phyloP scores from a whole-genome alignment of 1,140 invertebrate genomes.

The Carposina sasakii region DNA sequence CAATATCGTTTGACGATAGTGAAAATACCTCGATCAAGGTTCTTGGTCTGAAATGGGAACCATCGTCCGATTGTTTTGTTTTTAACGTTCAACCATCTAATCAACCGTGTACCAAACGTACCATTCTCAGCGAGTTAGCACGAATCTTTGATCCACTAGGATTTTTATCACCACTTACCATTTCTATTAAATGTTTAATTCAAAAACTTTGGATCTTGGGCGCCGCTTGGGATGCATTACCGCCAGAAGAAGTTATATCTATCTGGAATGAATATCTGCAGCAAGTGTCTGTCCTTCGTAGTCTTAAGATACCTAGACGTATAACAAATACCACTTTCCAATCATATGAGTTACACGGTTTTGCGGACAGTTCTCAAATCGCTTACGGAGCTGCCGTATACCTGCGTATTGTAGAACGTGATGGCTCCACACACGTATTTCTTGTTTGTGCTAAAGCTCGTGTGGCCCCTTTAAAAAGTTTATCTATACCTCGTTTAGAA shows the following conservation, averaged over 20 bases:
- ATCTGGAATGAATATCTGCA: conserved; percentile 12
- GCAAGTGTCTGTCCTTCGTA: conserved; percentile 2
- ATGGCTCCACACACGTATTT: conserved; percentile 9
- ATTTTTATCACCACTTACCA: conserved; percentile 23
- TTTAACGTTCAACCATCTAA: no score
- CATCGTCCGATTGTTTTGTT: no score
- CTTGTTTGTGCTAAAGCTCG: conserved; percentile 45
- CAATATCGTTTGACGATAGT: conserved; percentile 24
- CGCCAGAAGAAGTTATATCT: conserved; percentile 23
- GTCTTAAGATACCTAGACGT: conserved; percentile 9
- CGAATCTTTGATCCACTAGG: conserved; percentile 19
- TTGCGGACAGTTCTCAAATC: conserved; percentile 34
- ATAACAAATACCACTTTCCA: conserved; percentile 1
- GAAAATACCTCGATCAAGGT: no score
- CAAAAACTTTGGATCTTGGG: conserved; percentile 32
- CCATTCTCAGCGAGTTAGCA: no score
- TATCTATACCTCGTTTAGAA: conserved; percentile 66
- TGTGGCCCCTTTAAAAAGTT: conserved; percentile 57
- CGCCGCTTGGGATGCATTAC: conserved; percentile 21
- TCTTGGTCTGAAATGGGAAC: no score
- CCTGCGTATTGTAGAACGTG: conserved; percentile 21
- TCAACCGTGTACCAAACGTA: no score
- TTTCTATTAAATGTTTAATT: conserved; percentile 26
- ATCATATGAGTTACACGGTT: conserved; percentile 32
- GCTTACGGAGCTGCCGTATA: conserved; percentile 38